Base-by-base conservation (phyloP, 2,888 invertebrate species). In the Mystacides longicornis region DNA sequence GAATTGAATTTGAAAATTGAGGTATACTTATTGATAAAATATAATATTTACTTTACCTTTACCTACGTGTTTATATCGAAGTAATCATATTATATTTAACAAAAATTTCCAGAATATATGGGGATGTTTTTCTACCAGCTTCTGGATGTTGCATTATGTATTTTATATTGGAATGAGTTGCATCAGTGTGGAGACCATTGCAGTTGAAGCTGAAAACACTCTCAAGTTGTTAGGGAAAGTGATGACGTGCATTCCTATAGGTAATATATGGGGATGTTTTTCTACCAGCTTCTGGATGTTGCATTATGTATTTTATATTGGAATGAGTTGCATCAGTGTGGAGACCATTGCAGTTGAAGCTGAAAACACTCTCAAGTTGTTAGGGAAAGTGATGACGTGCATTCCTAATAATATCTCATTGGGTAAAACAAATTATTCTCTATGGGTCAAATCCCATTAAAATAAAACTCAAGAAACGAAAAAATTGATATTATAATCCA, bases 341-440 rank as follows among this genome's bases (percentile, higher is more conserved):
- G 54, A 54, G 19, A 27, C 16, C 3, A 18, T 49, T 16, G 42
- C 49, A 5, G 48, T 23, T 9, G 54, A 54, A 42, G 49, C 54
- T 5, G 18, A n/a, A 23, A 49, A 49, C n/a, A 49, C 49, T 23
- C 21, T 18, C 14, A 49, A 49, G 19, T 22, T 54, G 16, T 23
- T 49, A 20, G 54, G 54, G n/a, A 54, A 52, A 31, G 23, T 52
- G 11, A 20, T 45, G n/a, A n/a, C n/a, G n/a, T n/a, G n/a, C n/a
- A n/a, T n/a, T n/a, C n/a, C n/a, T n/a, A n/a, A n/a, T n/a, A n/a
- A n/a, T n/a, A n/a, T n/a, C n/a, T n/a, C n/a, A n/a, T n/a, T n/a
- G n/a, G n/a, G n/a, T n/a, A n/a, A n/a, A n/a, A n/a, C n/a, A n/a
- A n/a, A n/a, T n/a, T n/a, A n/a, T n/a, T n/a, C n/a, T n/a, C n/a